phyloP scores from a whole-genome alignment of 2,888 invertebrate species.

The Dynastes hyllus region DNA sequence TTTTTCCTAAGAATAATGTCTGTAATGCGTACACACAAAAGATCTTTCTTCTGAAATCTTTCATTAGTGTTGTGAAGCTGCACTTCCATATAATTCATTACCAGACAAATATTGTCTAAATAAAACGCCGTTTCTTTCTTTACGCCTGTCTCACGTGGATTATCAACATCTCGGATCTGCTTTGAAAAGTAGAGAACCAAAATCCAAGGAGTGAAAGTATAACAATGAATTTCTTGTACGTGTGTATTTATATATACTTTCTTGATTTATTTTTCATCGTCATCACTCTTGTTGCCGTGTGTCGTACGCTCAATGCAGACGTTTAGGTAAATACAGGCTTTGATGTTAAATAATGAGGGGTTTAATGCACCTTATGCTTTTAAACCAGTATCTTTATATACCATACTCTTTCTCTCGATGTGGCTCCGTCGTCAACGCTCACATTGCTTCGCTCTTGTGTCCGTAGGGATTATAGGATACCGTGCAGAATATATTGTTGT shows the following conservation, averaged over 20 bases:
- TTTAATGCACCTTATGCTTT: slow-evolving; percentile 62
- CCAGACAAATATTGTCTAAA: slow-evolving; percentile 12
- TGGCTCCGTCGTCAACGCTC: slow-evolving; percentile 17
- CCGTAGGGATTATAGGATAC: slow-evolving; percentile 58
- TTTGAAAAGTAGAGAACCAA: slow-evolving; percentile 16
- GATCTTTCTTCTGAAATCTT: slow-evolving; percentile 1
- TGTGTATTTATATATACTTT: slow-evolving; percentile 40
- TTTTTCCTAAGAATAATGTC: too few species aligned
- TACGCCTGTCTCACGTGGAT: background rate
- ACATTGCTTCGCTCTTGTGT: slow-evolving; percentile 56
- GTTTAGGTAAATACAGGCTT: slow-evolving; percentile 65
- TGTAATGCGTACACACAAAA: background rate
- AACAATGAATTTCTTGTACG: slow-evolving; percentile 40
- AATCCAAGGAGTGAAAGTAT: slow-evolving; percentile 38
- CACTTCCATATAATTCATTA: slow-evolving; percentile 8
- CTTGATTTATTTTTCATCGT: slow-evolving; percentile 55
- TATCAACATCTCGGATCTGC: slow-evolving; percentile 4
- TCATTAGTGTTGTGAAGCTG: slow-evolving; percentile 1
- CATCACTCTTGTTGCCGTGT: slow-evolving; percentile 48
- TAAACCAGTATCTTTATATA: slow-evolving; percentile 60
- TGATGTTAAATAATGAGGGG: slow-evolving; percentile 64
- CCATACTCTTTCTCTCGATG: slow-evolving; percentile 48
- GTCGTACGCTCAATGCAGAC: slow-evolving; percentile 59
- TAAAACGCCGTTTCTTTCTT: slow-evolving; percentile 9
- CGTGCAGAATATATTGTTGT: slow-evolving; percentile 56